These are phyloP conservation scores for Amorpha juglandis DNA, from an alignment of 2,888 invertebrate species.

Conservation along the genomic window DNA sequence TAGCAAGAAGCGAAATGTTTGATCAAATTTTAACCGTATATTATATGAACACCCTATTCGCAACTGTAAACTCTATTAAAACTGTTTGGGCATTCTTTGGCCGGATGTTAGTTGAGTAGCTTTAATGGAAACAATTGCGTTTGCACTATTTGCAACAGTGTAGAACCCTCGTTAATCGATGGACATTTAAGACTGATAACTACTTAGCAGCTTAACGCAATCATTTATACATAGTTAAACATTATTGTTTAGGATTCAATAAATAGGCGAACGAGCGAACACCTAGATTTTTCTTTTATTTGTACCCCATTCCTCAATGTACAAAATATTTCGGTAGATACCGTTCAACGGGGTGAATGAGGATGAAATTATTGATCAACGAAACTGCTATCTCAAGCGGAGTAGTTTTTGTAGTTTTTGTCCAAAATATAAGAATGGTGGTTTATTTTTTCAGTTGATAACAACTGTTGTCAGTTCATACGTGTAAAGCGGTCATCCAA, in stretches of 20 bases:
- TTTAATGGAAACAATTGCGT: conserved; percentile 1
- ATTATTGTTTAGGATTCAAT: conserved; percentile 19
- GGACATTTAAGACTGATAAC: conserved; percentile 24
- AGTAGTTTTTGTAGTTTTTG: no score
- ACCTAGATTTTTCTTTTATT: conserved; percentile 18
- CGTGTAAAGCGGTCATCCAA: no score
- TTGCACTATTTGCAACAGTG: conserved; percentile 6
- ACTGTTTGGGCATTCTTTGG: background rate
- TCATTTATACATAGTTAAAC: conserved; percentile 20
- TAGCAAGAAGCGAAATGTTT: no score
- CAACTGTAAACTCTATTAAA: background rate
- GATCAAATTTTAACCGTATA: background rate
- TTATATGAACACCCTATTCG: background rate
- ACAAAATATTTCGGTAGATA: no score
- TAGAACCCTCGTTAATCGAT: conserved; percentile 23
- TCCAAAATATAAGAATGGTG: no score
- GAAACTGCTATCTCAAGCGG: no score
- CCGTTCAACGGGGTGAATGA: no score
- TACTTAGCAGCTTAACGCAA: conserved; percentile 21
- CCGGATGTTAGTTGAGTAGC: background rate
- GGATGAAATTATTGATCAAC: no score
- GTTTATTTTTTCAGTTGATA: no score
- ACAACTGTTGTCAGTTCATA: no score
- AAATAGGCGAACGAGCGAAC: conserved; percentile 22
- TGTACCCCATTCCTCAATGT: conserved; percentile 4